A percentile compares a stretch with the other conserved stretches of the same genome.
Evolutionary conservation across 2,888 invertebrate genomes (phyloP).

Genomic region (Oxytorus armatus): DNA sequence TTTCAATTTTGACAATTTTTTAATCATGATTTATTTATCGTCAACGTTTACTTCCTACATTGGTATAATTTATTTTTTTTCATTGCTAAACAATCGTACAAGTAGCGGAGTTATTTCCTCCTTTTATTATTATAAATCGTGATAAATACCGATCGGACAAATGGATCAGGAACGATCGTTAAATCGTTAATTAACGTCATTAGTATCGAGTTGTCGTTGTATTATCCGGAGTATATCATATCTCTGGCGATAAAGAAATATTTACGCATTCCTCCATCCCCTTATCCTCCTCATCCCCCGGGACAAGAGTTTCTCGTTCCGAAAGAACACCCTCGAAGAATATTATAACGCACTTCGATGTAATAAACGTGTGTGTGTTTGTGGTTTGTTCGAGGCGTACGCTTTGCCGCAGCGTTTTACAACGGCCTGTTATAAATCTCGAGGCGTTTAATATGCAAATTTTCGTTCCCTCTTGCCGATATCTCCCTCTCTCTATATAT

Average conservation of each 20-base stretch:
- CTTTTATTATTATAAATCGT: too few species aligned
- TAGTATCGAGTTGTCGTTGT: slow-evolving; percentile 47
- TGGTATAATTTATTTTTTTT: too few species aligned
- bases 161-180: not conserved
- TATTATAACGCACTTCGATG: slow-evolving; percentile 40
- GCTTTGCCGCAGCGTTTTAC: slow-evolving; percentile 36
- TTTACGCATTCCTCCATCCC: slow-evolving; percentile 1
- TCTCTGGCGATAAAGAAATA: slow-evolving; percentile 9
- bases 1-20: too few species aligned
- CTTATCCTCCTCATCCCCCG: not conserved
- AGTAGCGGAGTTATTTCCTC: too few species aligned
- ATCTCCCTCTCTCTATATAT: slow-evolving; percentile 24
- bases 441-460: slow-evolving; percentile 84
- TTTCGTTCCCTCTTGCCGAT: slow-evolving; percentile 71
- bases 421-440: slow-evolving; percentile 82
- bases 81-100: too few species aligned
- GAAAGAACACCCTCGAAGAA: slow-evolving; percentile 61
- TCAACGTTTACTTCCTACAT: too few species aligned
- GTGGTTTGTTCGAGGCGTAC: slow-evolving; percentile 20
- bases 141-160: not conserved
- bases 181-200: slow-evolving; percentile 49
- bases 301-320: too few species aligned
- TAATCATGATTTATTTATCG: too few species aligned
- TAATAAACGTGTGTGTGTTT: slow-evolving; percentile 37
- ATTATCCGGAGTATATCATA: slow-evolving; percentile 17